Percentiles rank a stretch among this genome's conserved stretches.
Conservation (phyloP, 92 coral and sea anemone genomes). For the Scolanthus callimorphus region DNA sequence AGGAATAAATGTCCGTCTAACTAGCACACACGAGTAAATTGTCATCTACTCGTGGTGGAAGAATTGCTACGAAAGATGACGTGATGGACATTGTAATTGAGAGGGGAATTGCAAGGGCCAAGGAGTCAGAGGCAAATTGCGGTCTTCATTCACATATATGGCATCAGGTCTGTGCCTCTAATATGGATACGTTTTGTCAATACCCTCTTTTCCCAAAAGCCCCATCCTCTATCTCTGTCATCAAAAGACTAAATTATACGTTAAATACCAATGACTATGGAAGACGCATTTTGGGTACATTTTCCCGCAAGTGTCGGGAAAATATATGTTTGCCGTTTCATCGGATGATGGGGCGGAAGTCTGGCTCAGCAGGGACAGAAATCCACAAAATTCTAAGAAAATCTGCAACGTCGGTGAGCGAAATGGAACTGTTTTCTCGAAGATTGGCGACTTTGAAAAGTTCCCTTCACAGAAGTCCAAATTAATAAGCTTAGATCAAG, state of each 20-base stretch:
- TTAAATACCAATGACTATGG: neutral
- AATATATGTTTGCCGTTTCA: slow-evolving; percentile 28
- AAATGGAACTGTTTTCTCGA: neutral
- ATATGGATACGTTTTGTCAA: slow-evolving; percentile 33
- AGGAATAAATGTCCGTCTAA: too few species aligned
- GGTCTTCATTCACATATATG: slow-evolving; percentile 35
- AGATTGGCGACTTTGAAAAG: neutral
- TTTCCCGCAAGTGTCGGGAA: slow-evolving; percentile 37
- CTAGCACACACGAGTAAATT: too few species aligned
- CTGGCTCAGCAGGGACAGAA: slow-evolving; percentile 21
- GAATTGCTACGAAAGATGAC: too few species aligned
- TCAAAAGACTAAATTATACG: neutral
- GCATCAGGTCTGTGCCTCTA: slow-evolving; percentile 11
- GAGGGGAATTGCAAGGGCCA: too few species aligned
- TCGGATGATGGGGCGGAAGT: slow-evolving; percentile 29
- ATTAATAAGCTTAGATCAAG: slow-evolving; percentile 8
- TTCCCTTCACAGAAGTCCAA: slow-evolving; percentile 14
- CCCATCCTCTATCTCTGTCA: slow-evolving; percentile 18
- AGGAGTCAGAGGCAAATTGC: too few species aligned
- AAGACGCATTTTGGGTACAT: slow-evolving; percentile 37
- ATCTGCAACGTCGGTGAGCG: slow-evolving; percentile 13
- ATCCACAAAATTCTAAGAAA: neutral
- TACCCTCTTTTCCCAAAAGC: slow-evolving; percentile 58
- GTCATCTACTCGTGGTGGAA: too few species aligned
- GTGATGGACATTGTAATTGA: too few species aligned